These are phyloP conservation scores for Iselma pallidipennis DNA, from an alignment of 2,888 invertebrate species.

Conservation along the genomic window DNA sequence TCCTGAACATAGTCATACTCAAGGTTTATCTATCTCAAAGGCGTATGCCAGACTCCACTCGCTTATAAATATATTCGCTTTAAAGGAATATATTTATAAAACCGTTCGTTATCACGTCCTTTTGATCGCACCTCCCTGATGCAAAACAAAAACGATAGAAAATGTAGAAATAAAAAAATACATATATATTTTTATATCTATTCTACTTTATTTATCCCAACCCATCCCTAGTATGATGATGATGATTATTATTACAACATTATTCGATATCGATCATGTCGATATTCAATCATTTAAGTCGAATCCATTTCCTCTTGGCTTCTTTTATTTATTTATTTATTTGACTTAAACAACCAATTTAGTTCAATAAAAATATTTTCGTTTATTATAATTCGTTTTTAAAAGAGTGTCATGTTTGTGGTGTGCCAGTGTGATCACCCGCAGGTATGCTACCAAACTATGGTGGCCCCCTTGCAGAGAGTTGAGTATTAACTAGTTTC, in stretches of 20 bases:
- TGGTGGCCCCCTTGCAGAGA: slow-evolving; percentile 47
- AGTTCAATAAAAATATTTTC: too few species aligned
- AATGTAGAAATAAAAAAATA: background rate
- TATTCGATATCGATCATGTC: too few species aligned
- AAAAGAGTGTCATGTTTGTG: slow-evolving; percentile 11
- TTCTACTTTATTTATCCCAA: too few species aligned
- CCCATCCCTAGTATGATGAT: too few species aligned
- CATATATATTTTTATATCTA: too few species aligned
- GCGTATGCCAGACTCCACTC: slow-evolving; percentile 23
- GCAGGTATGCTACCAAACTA: slow-evolving; percentile 50
- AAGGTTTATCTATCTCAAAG: slow-evolving; percentile 23
- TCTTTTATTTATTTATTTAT: too few species aligned
- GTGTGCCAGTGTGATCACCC: slow-evolving; percentile 48
- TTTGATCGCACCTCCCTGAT: background rate
- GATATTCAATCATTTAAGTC: background rate
- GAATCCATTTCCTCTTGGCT: too few species aligned
- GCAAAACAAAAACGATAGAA: background rate
- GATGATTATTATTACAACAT: too few species aligned
- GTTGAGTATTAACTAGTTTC: slow-evolving; percentile 47
- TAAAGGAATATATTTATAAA: background rate
- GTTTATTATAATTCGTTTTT: background rate
- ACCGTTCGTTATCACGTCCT: background rate
- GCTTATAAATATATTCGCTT: slow-evolving; percentile 7
- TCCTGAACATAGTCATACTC: slow-evolving; percentile 41
- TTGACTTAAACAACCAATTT: too few species aligned